Conservation (phyloP, 2,888 invertebrate species). For the Nomada goodeniana region DNA sequence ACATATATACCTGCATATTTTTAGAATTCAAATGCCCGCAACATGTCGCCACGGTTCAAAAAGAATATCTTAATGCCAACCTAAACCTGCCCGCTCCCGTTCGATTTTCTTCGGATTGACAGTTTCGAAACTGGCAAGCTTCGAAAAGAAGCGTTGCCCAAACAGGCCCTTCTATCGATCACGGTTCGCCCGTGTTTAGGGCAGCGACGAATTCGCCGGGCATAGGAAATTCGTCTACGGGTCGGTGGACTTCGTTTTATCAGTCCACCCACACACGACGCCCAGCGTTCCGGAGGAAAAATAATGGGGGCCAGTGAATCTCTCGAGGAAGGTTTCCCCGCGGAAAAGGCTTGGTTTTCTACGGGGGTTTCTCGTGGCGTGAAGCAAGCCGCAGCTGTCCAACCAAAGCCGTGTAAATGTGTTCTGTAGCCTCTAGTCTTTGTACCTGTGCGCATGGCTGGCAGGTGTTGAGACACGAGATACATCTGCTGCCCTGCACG, state of each 20-base stretch:
- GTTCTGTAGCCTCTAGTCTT: conserved; percentile 55
- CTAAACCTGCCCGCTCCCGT: not conserved
- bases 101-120: not conserved
- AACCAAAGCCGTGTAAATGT: conserved; percentile 46
- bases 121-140: not conserved
- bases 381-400: conserved; percentile 51
- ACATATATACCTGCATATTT: too few species aligned
- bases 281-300: conserved; percentile 11
- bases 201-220: not conserved
- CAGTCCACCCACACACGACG: conserved; percentile 26
- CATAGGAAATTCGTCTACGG: conserved; percentile 17
- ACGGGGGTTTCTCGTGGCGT: conserved; percentile 9
- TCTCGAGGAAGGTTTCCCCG: conserved; percentile 22
- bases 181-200: not conserved
- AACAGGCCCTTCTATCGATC: conserved; percentile 10
- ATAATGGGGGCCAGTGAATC: conserved; percentile 6
- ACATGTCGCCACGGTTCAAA: too few species aligned
- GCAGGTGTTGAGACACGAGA: conserved; percentile 74
- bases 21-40: too few species aligned
- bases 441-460: conserved; percentile 67
- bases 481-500: conserved; percentile 77
- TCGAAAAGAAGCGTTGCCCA: conserved; percentile 1
- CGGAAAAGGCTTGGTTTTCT: conserved; percentile 40
- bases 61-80: too few species aligned
- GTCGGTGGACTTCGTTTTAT: conserved; percentile 25